phyloP scores from a whole-genome alignment of 2,888 invertebrate genomes.

The Ptilodon capucinus region DNA sequence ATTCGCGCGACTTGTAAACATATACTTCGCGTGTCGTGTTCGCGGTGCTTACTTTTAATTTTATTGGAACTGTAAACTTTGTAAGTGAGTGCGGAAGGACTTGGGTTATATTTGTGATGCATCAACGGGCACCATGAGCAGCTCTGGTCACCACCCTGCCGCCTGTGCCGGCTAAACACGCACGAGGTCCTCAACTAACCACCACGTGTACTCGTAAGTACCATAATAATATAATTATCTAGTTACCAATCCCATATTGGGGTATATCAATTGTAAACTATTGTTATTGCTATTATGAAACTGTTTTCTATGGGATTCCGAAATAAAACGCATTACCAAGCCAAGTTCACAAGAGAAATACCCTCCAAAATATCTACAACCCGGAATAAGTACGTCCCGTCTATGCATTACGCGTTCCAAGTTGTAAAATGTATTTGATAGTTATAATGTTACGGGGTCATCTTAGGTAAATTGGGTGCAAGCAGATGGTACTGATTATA shows the following conservation, averaged over 20 bases:
- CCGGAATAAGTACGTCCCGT: too few species aligned
- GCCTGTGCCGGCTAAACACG: constrained; percentile 61
- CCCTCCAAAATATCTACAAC: too few species aligned
- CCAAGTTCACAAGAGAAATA: too few species aligned
- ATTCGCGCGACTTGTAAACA: constrained; percentile 37
- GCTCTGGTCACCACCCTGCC: constrained; percentile 54
- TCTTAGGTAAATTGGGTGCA: neutral
- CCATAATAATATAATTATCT: too few species aligned
- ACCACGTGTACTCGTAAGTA: constrained; percentile 66
- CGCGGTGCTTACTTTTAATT: constrained; percentile 26
- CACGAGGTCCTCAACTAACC: constrained; percentile 36
- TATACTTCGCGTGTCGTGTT: constrained; percentile 38
- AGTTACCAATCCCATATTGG: too few species aligned
- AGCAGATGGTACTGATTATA: too few species aligned
- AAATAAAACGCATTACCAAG: too few species aligned
- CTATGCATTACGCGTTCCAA: too few species aligned
- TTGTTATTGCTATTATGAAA: too few species aligned
- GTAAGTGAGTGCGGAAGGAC: constrained; percentile 26
- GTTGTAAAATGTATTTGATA: too few species aligned
- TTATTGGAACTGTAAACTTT: constrained; percentile 10
- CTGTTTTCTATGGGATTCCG: too few species aligned
- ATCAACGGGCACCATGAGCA: constrained; percentile 53
- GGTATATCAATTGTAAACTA: too few species aligned
- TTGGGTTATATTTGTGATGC: constrained; percentile 31
- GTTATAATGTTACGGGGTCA: neutral